Evolutionary conservation across 2,113 vertebrate species (phyloP), one percentile per base, ranked within the genome.

Genomic region (Benthochromis sp.): DNA sequence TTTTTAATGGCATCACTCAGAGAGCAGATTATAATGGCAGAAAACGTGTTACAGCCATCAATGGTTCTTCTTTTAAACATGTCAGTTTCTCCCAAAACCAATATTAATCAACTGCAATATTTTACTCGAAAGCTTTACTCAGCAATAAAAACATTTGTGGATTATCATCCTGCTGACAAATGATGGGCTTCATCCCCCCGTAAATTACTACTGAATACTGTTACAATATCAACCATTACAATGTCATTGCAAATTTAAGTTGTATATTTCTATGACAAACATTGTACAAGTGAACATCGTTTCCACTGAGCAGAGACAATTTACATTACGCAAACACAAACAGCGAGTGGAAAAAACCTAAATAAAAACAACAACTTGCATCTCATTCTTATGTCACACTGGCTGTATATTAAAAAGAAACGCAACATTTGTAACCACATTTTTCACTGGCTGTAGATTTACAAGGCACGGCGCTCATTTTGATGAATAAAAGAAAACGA

Each of bases 1-100:
- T 16, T 76, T 92, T 94, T 91, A 91, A 87, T 93, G 85, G 24
- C 53, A 14, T 69, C 50, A 57, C 40, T 57, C 47, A 69, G 24
- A 59, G 50, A 55, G 17, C 16, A 47, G 61, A 83, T 53, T 21
- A 86, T 43, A 24, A 40, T 4, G 9, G 38, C 38, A 53, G 29
- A 52, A 34, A 47, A 17, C 3, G 4, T 2, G 63, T 16, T 24
- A 47, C 45, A 84, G 10, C 21, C 40, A 63, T 3, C 21, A 31
- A 6, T 1, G 11, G 3, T 55, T 11, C 16, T 47, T 54, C 79
- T 45, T 7, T 45, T 10, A 34, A 76, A 43, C 6, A n/a, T 24
- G 59, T 63, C 63, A 88, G 45, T 80, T 87, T 85, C 4, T 66
- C 50, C 45, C 50, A 55, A 31, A 14, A 47, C 43, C 24, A 43